phyloP scores from a whole-genome alignment of 2,888 invertebrate species.

The Hemithea aestivaria region DNA sequence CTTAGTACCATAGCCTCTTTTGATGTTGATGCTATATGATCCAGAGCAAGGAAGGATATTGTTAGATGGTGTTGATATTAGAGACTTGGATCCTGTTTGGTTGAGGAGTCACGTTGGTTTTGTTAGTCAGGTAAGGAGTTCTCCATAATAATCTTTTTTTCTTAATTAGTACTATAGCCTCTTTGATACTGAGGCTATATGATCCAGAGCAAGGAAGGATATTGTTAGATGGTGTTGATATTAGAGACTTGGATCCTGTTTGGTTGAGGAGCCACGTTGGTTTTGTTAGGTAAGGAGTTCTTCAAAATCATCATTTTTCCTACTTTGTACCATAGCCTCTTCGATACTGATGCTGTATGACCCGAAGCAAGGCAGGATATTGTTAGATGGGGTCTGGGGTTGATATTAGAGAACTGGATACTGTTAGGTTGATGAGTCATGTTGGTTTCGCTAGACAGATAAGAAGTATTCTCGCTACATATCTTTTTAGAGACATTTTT shows the following conservation, averaged over 20 bases:
- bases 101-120: conserved; percentile 91
- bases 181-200: conserved; percentile 90
- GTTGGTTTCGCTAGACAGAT: conserved; percentile 95
- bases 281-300: conserved; percentile 85
- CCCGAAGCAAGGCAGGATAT: conserved; percentile 62
- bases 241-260: conserved; percentile 86
- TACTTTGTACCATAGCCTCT: conserved; percentile 83
- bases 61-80: conserved; percentile 88
- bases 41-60: conserved; percentile 60
- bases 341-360: conserved; percentile 93
- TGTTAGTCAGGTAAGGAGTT: conserved; percentile 88
- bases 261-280: conserved; percentile 94
- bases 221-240: conserved; percentile 85
- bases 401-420: conserved; percentile 87
- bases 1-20: conserved; percentile 84
- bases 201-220: conserved; percentile 79
- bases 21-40: conserved; percentile 93
- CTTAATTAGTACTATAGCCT: conserved; percentile 82
- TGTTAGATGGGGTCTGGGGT: conserved; percentile 88
- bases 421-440: conserved; percentile 89
- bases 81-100: conserved; percentile 89
- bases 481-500: too few species aligned
- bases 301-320: neutral
- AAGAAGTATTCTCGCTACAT: too few species aligned
- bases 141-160: neutral